Evolutionary conservation across 2,113 vertebrate genomes (phyloP), one percentile per base, ranked within the genome.

Genomic region (Felis chaus): DNA sequence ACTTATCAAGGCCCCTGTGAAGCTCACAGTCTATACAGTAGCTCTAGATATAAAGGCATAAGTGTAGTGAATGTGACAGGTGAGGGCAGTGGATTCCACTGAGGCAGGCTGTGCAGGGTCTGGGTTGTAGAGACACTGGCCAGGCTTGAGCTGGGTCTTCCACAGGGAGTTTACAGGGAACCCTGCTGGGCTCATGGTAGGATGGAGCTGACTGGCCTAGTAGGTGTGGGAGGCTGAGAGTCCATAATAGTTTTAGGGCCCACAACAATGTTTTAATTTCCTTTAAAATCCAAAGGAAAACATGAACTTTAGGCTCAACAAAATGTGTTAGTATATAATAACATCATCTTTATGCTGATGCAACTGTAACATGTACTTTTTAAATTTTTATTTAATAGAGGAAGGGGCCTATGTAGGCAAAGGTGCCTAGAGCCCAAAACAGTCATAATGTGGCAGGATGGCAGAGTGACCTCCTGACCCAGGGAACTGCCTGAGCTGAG

Each of bases 231-330:
- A n/a, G 48, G 48, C 41, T 7, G 7, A 94, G 41, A 3, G 6
- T 15, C 85, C 39, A 3, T 39, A 3, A 7, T 27, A 61, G 55
- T 73, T 97, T 91, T n/a, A 50, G 45, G 69, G 31, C 13, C 50
- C 39, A 65, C 21, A 36, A 36, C 53, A 80, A n/a, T 7, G 29
- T 85, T 80, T 91, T 88, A 8, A 45, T 84, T 84, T 95, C 18
- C 69, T 92, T 94, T 68, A 66, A 89, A 93, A 84, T 63, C 65
- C 73, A 57, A 78, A 94, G 27, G 50, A 91, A 96, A 91, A 89
- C 16, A 61, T 36, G 18, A 86, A 39, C 36, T 79, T 78, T 55
- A 50, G 36, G 13, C 61, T 27, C 18, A 76, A 89, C 65, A 89
- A 94, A 41, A 31, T 73, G 7, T 82, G 85, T 89, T 79, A 55